These are phyloP conservation scores for Idaea straminata DNA, from an alignment of 2,888 invertebrate species.

Conservation along the genomic window DNA sequence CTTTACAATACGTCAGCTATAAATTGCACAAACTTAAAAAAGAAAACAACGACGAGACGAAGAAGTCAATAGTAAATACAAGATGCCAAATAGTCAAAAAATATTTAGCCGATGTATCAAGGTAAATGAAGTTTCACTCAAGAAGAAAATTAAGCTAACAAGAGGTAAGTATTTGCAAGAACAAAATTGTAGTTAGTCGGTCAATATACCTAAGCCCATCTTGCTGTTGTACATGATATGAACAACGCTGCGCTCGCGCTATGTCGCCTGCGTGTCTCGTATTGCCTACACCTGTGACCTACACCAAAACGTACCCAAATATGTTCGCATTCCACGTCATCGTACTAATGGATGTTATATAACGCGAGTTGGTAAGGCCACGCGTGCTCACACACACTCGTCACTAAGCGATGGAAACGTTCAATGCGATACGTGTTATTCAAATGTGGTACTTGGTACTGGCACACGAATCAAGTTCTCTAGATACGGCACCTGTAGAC, in stretches of 20 bases:
- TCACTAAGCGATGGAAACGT: conserved; percentile 46
- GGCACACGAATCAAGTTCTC: conserved; percentile 60
- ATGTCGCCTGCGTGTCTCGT: conserved; percentile 71
- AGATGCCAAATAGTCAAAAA: background rate
- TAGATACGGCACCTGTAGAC: conserved; percentile 65
- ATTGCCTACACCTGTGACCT: conserved; percentile 60
- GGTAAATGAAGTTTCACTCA: too few relatives aligned
- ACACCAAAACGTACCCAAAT: conserved; percentile 48
- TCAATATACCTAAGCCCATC: conserved; percentile 35
- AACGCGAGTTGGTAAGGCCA: conserved; percentile 32
- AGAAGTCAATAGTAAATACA: background rate
- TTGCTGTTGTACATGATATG: conserved; percentile 57
- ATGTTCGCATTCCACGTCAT: conserved; percentile 35
- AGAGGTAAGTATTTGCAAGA: conserved; percentile 10
- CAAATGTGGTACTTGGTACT: conserved; percentile 40
- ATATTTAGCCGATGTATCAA: too few relatives aligned
- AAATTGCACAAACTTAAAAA: background rate
- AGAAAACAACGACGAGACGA: background rate
- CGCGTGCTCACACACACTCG: conserved; percentile 12
- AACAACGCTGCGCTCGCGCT: conserved; percentile 31
- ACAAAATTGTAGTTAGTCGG: conserved; percentile 17
- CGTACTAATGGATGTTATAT: conserved; percentile 29
- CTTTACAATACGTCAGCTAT: conserved; percentile 3
- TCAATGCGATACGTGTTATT: conserved; percentile 46
- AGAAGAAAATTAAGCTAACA: too few relatives aligned